Percentiles rank a stretch among this genome's conserved stretches.
Conservation (phyloP, 2,797 vertebrate species). For the Tauraco hartlaubi region DNA sequence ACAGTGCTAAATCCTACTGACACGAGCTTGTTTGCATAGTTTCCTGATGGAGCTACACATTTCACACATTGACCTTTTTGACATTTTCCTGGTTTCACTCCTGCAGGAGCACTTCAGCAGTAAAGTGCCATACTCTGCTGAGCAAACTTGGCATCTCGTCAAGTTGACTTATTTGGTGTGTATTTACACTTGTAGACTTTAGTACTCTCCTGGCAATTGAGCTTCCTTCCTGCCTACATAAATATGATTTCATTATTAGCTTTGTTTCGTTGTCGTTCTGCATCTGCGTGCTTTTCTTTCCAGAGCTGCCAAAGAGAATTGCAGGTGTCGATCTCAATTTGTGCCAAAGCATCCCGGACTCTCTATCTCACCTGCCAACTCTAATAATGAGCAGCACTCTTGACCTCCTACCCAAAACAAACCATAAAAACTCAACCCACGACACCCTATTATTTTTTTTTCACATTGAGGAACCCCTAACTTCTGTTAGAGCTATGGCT, state of each 20-base stretch:
- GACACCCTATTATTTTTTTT: background rate
- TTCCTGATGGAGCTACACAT: background rate
- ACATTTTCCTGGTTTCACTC: slow-evolving; percentile 41
- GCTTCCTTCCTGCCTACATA: slow-evolving; percentile 45
- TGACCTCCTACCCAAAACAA: slow-evolving; percentile 17
- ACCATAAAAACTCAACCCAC: background rate
- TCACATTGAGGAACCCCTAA: background rate
- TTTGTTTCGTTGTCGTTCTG: slow-evolving; percentile 56
- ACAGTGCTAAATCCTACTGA: background rate
- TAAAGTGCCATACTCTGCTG: slow-evolving; percentile 44
- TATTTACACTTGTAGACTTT: slow-evolving; percentile 64
- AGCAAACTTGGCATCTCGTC: slow-evolving; percentile 50
- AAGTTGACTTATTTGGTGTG: slow-evolving; percentile 62
- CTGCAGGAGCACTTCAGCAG: slow-evolving; percentile 50
- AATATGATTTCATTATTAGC: slow-evolving; percentile 60
- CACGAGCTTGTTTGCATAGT: background rate
- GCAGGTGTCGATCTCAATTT: slow-evolving; percentile 43
- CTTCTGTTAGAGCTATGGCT: background rate
- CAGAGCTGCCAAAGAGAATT: slow-evolving; percentile 20
- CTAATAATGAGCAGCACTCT: background rate
- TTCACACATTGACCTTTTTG: slow-evolving; percentile 55
- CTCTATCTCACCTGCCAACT: background rate
- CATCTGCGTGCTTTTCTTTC: slow-evolving; percentile 9
- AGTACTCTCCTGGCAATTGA: slow-evolving; percentile 58
- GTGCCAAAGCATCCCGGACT: slow-evolving; percentile 6